Base-by-base conservation (phyloP, 1,140 invertebrate species). In the Caerostris darwini region DNA sequence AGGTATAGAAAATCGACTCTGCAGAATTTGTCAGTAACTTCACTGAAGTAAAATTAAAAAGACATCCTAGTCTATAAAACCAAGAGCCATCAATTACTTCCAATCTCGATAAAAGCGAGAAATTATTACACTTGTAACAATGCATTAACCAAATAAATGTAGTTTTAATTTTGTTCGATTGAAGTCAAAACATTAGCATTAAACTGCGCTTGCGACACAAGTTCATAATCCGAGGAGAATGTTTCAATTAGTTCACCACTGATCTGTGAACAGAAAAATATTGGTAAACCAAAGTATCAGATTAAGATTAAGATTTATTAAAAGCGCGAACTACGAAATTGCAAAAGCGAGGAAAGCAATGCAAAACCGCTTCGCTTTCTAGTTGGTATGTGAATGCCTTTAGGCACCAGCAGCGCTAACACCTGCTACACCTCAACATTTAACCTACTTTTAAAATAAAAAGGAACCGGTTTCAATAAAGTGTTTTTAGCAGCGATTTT, bases 401-500 rank as follows among this genome's bases (percentile, higher is more conserved):
- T 50, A 12, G 34, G 34, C 34, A 77, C 71, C 71, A 77, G 10
- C 34, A 50, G 34, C 12, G 50, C 6, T 53, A 77, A 77, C 71
- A 53, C 71, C 71, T 77, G 71, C 71, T 77, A 53, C 71, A 77
- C 71, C 71, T 77, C 71, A 50, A 34, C 3, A 8, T 77, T 77
- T 77, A 77, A 77, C 71, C 71, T 77, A 77, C 50, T 77, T 77
- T 77, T 34, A 12, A 77, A 77, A 77, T 77, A 50, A 34, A 77
- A 77, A 77, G 34, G 71, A 77, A 77, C 71, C 71, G 71, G 71
- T 77, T 77, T 77, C 7, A 12, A 77, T 77, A 53, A 77, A 77
- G 53, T 77, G 71, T 12, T 77, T 77, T 77, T 77, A 77, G 10
- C 71, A 77, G 50, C 14, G 71, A 77, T 77, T 53, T 77, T 77